Evolutionary conservation across 2,797 vertebrate genomes (phyloP).

Genomic region (Bryconaethiops microstoma): DNA sequence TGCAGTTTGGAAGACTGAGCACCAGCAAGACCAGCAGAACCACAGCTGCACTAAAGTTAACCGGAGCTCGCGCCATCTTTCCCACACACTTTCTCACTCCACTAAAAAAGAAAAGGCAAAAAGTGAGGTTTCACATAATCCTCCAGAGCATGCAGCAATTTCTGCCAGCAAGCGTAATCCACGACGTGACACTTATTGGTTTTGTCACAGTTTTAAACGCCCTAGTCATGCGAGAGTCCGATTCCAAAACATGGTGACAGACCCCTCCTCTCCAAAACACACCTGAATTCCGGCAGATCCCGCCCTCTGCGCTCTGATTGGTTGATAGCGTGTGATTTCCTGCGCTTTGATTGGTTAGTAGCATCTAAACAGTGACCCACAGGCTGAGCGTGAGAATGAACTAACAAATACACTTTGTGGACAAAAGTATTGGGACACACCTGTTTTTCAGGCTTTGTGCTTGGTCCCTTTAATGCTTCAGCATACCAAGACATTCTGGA

Average conservation of each 20-base stretch:
- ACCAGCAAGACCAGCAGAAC: constrained; percentile 70
- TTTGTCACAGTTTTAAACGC: constrained; percentile 32
- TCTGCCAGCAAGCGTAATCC: constrained; percentile 20
- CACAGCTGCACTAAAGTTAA: constrained; percentile 63
- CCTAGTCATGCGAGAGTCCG: neutral
- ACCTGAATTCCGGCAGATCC: neutral
- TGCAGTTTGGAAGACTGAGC: constrained; percentile 61
- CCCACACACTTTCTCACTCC: constrained; percentile 42
- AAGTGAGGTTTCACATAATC: constrained; percentile 30
- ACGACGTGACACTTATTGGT: constrained; percentile 4
- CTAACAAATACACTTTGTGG: too few relatives aligned
- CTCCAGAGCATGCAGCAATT: constrained; percentile 7
- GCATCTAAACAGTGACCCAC: neutral
- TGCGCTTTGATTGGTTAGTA: neutral
- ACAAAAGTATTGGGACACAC: too few relatives aligned
- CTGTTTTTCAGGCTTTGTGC: too few relatives aligned
- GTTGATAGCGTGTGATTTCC: neutral
- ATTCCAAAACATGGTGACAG: constrained; percentile 36
- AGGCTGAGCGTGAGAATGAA: neutral
- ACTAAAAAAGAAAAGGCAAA: neutral
- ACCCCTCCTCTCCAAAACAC: constrained; percentile 50
- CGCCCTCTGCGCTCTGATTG: neutral
- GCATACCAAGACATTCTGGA: too few relatives aligned
- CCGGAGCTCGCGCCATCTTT: constrained; percentile 77
- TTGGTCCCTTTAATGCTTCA: too few relatives aligned